Percentiles rank a stretch among this genome's conserved stretches.
These are phyloP conservation scores for Hydropsyche betteni DNA, from an alignment of 2,888 invertebrate species.

Conservation along the genomic window DNA sequence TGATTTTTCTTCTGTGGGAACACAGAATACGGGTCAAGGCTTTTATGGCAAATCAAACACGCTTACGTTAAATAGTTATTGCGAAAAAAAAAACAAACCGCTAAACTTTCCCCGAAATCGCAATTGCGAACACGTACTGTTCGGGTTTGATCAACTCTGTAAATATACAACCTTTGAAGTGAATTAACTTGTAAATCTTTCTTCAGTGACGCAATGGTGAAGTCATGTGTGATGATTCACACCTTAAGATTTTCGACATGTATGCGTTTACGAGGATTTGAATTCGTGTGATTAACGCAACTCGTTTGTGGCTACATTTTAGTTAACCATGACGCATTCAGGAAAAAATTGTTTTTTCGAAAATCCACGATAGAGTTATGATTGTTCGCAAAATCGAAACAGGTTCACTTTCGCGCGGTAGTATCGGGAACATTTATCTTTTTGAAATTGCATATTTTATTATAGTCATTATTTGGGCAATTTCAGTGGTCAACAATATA, in stretches of 20 bases:
- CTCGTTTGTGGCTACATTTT: no score
- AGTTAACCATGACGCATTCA: no score
- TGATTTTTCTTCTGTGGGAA: constrained; percentile 25
- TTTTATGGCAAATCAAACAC: constrained; percentile 30
- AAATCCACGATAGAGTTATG: background rate
- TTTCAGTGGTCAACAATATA: no score
- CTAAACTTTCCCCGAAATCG: constrained; percentile 40
- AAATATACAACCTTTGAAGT: background rate
- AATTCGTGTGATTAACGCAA: no score
- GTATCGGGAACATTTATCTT: background rate
- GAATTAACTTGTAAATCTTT: background rate
- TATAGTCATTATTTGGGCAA: no score
- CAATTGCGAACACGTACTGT: background rate
- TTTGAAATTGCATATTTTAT: no score
- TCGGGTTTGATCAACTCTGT: background rate
- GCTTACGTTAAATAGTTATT: background rate
- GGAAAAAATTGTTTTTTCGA: no score
- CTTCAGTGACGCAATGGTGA: background rate
- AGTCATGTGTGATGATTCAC: constrained; percentile 31
- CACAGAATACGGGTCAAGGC: constrained; percentile 35
- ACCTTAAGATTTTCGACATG: constrained; percentile 20
- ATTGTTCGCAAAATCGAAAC: constrained; percentile 30
- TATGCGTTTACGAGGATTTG: background rate
- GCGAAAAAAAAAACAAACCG: constrained; percentile 28
- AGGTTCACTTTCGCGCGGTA: constrained; percentile 31